Evolutionary conservation across 2,888 invertebrate genomes (phyloP).

Genomic region (Brachyopa scutellaris): DNA sequence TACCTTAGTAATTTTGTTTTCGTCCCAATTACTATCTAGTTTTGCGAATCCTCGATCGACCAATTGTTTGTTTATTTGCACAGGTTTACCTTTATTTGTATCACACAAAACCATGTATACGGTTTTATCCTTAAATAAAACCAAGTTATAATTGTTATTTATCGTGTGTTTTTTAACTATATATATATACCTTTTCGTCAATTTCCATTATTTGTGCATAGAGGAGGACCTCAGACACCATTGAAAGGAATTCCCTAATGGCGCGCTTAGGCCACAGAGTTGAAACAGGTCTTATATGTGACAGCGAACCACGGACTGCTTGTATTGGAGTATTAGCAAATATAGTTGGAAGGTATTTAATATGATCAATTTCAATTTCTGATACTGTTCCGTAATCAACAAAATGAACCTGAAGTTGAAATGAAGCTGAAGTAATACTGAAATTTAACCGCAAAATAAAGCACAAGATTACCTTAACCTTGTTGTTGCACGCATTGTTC

Average conservation of each 20-base stretch:
- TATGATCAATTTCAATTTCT: slow-evolving; percentile 73
- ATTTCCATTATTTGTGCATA: slow-evolving; percentile 77
- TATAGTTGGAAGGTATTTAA: slow-evolving; percentile 76
- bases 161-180: not conserved
- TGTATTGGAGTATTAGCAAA: slow-evolving; percentile 77
- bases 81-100: slow-evolving; percentile 72
- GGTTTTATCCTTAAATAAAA: slow-evolving; percentile 74
- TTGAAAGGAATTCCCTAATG: slow-evolving; percentile 74
- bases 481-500: slow-evolving; percentile 63
- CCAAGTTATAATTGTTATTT: too few relatives aligned
- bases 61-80: slow-evolving; percentile 74
- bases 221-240: slow-evolving; percentile 75
- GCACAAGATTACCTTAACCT: slow-evolving; percentile 77
- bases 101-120: slow-evolving; percentile 77
- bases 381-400: slow-evolving; percentile 78
- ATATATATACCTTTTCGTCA: slow-evolving; percentile 56
- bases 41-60: slow-evolving; percentile 74
- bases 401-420: slow-evolving; percentile 74
- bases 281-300: slow-evolving; percentile 76
- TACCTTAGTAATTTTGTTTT: slow-evolving; percentile 73
- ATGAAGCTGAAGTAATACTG: too few relatives aligned
- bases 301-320: slow-evolving; percentile 76
- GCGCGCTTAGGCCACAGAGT: slow-evolving; percentile 76
- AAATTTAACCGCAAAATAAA: too few relatives aligned
- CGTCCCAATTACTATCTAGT: slow-evolving; percentile 74